Evolutionary conservation across 2,113 vertebrate species (phyloP), one percentile per base, ranked within the genome.

Genomic region (Mesitornis unicolor): DNA sequence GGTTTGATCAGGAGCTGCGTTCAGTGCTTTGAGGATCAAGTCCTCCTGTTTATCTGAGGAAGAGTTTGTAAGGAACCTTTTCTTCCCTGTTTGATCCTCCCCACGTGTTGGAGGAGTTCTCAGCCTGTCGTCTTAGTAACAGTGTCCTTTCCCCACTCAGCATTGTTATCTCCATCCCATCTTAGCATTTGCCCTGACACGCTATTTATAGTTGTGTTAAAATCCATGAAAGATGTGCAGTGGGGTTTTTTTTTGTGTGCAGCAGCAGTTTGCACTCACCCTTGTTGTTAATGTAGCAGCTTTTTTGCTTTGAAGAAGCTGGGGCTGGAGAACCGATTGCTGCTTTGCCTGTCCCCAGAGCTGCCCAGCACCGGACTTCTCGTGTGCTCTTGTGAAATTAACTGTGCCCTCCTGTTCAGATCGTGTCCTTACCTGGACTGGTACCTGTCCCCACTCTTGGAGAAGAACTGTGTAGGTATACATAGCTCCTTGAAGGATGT

Each of bases 201-300:
- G 42, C 79, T 73, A 0, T 60, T 2, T 43, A 6, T 51, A 70
- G 47, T 35, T 53, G 13, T 11, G 26, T 56, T 47, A 80, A 43
- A 59, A 25, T 16, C 40, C 7, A 0, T 22, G 13, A 20, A 59
- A 51, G 26, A 47, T 0, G 0, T 24, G 43, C 35, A 6, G 20
- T 15, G 47, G 42, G n/a, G 0, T n/a, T n/a, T 12, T 48, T 48
- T 82, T 54, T 20, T 25, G 4, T 3, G 1, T 63, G 61, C 31
- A 35, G 79, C 36, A 31, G 42, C 29, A 68, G 22, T 74, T 89
- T 75, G 24, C 6, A 1, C 26, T 90, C 9, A 17, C 57, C 50
- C 8, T 29, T 38, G 14, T 29, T 1, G 1, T 47, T 63, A 64
- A 63, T 84, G 86, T 80, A 87, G 63, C 38, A 81, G 28, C 36